These are phyloP conservation scores for Drosophila testacea DNA, from an alignment of 2,888 invertebrate genomes.

Conservation along the genomic window DNA sequence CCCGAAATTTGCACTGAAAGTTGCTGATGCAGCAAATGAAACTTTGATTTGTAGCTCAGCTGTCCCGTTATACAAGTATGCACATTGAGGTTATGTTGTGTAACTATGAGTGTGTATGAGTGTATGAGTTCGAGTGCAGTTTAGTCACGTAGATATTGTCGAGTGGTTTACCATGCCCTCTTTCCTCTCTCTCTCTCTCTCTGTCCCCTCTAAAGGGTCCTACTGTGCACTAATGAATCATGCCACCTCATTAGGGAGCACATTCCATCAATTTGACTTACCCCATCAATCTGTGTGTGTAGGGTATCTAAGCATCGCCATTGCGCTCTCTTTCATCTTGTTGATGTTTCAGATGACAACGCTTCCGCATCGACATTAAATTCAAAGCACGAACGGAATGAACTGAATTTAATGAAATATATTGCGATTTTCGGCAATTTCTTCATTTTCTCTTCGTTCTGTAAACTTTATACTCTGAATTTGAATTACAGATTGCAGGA, in stretches of 20 bases:
- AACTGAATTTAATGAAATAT: conserved; percentile 32
- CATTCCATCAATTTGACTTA: neutral
- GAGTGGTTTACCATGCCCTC: conserved; percentile 26
- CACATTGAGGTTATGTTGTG: conserved; percentile 64
- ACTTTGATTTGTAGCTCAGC: conserved; percentile 67
- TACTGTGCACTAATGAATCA: conserved; percentile 17
- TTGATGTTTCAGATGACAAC: conserved; percentile 13
- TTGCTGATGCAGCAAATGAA: conserved; percentile 71
- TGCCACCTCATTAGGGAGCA: conserved; percentile 32
- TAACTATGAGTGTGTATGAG: conserved; percentile 5
- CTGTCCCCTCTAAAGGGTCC: neutral
- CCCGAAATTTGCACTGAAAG: conserved; percentile 58
- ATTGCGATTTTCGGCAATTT: conserved; percentile 9
- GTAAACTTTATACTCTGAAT: neutral
- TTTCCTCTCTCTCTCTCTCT: neutral
- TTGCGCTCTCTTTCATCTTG: neutral
- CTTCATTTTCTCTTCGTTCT: neutral
- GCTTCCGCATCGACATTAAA: conserved; percentile 28
- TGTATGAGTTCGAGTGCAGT: conserved; percentile 20
- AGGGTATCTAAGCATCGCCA: neutral
- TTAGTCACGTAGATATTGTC: conserved; percentile 59
- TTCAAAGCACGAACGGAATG: conserved; percentile 21
- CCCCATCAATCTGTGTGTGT: neutral
- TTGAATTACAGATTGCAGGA: neutral
- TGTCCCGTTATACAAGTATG: conserved; percentile 58